Evolutionary conservation across 2,797 vertebrate genomes (phyloP).

Genomic region (Clamator glandarius): DNA sequence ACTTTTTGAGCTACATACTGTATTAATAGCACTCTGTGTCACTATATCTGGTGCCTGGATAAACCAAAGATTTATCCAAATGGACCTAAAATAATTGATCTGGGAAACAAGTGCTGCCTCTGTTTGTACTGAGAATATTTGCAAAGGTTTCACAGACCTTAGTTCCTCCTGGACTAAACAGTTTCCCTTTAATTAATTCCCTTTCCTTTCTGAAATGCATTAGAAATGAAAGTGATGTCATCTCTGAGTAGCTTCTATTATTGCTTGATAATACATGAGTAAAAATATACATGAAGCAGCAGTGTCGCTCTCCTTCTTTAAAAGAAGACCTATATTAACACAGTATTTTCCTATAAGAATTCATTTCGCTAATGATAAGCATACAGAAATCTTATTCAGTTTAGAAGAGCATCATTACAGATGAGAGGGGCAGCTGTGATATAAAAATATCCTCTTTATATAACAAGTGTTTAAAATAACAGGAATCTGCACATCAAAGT

Average conservation of each 20-base stretch:
- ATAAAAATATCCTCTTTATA: background rate
- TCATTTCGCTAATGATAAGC: background rate
- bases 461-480: constrained; percentile 9
- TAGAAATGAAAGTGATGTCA: background rate
- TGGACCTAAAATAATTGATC: background rate
- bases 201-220: background rate
- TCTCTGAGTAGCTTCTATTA: background rate
- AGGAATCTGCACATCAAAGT: constrained; percentile 12
- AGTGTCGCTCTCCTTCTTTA: background rate
- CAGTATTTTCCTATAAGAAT: background rate
- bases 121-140: background rate
- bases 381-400: background rate
- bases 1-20: background rate
- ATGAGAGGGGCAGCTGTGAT: background rate
- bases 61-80: background rate
- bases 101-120: background rate
- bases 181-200: background rate
- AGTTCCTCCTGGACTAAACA: background rate
- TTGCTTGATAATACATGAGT: background rate
- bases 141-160: background rate
- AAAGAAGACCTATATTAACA: background rate
- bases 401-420: background rate
- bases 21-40: background rate
- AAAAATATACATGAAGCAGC: background rate
- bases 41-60: background rate